Conservation (phyloP, 2,113 vertebrate genomes). For the Mungos mungo region DNA sequence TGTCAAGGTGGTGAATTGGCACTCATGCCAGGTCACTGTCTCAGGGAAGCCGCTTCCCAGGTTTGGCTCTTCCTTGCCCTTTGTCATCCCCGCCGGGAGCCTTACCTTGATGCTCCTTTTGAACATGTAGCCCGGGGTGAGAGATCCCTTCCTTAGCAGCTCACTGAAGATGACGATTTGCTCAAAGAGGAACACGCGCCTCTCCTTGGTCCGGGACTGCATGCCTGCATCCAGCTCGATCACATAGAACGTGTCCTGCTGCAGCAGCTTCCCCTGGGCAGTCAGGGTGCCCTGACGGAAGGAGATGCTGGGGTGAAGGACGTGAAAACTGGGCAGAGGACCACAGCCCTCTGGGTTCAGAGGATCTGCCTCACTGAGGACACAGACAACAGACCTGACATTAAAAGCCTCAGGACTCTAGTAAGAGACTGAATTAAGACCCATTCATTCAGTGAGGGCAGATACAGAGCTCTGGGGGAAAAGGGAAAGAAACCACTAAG, state of each 20-base stretch:
- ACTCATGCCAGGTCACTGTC: not conserved
- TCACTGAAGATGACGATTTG: constrained; percentile 99
- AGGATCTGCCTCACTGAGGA: not conserved
- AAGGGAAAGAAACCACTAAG: not conserved
- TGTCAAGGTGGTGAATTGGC: not conserved
- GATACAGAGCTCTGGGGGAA: not conserved
- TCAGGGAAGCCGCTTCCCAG: not conserved
- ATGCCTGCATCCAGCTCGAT: constrained; percentile 94
- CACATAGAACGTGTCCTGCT: constrained; percentile 98
- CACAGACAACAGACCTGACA: not conserved
- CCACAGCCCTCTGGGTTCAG: not conserved
- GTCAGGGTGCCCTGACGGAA: constrained; percentile 93
- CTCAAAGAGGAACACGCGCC: constrained; percentile 97
- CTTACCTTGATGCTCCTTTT: constrained; percentile 98
- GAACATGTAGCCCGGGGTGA: constrained; percentile 96
- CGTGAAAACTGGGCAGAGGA: not conserved
- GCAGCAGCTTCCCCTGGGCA: constrained; percentile 96
- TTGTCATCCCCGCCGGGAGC: not conserved
- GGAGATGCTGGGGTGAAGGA: not conserved
- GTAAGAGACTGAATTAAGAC: not conserved
- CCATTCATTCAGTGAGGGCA: not conserved
- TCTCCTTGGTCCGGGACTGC: constrained; percentile 95
- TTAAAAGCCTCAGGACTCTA: not conserved
- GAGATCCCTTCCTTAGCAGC: constrained; percentile 96
- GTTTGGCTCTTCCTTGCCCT: not conserved